These are phyloP conservation scores for Lamellibrachia satsuma DNA, from an alignment of 2,888 invertebrate species.

Conservation along the genomic window DNA sequence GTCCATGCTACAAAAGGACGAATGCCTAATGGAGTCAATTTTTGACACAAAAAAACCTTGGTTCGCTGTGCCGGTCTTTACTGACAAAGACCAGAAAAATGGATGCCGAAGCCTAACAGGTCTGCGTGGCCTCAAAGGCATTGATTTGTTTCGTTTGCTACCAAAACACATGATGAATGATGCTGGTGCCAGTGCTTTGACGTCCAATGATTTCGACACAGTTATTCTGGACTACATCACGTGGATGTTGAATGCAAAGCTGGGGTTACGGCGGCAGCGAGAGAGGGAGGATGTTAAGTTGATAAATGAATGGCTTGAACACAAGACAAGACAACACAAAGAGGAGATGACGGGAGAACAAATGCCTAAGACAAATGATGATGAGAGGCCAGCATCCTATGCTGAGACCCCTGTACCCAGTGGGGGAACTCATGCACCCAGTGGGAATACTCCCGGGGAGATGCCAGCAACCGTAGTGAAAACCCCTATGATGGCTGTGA, in stretches of 20 bases:
- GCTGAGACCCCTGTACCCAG: too few relatives aligned
- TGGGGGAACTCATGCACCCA: too few relatives aligned
- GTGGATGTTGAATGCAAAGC: slow-evolving; percentile 17
- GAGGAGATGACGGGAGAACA: too few relatives aligned
- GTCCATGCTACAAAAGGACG: slow-evolving; percentile 49
- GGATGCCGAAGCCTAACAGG: slow-evolving; percentile 29
- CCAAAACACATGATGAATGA: background rate
- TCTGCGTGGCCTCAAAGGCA: slow-evolving; percentile 30
- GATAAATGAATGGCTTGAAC: slow-evolving; percentile 23
- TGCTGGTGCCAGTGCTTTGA: slow-evolving; percentile 22
- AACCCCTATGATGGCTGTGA: too few relatives aligned
- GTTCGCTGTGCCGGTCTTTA: slow-evolving; percentile 54
- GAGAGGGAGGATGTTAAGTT: background rate
- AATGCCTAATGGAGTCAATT: slow-evolving; percentile 53
- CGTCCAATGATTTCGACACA: slow-evolving; percentile 24
- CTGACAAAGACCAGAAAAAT: slow-evolving; percentile 37
- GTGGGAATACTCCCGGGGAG: too few relatives aligned
- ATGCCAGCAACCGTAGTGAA: too few relatives aligned
- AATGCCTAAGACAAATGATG: too few relatives aligned
- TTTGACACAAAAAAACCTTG: slow-evolving; percentile 47
- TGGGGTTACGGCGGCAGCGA: slow-evolving; percentile 2
- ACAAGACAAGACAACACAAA: background rate
- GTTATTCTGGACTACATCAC: slow-evolving; percentile 21
- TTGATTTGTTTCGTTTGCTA: slow-evolving; percentile 26
- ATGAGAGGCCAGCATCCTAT: too few relatives aligned